Conservation (phyloP, 2,888 invertebrate species). For the Tolmerus cingulatus region DNA sequence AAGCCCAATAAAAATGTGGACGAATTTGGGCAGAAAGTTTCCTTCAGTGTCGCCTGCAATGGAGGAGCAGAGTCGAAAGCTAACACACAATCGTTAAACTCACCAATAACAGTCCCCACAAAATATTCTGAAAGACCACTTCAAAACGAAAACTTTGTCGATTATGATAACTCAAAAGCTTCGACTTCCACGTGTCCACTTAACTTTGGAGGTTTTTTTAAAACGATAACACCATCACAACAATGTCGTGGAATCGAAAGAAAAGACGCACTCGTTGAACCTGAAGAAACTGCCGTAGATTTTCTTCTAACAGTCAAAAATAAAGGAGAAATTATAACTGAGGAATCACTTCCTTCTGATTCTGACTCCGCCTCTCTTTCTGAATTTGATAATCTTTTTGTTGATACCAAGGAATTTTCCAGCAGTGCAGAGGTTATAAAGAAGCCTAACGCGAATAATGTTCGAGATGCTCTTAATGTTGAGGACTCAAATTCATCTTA, state of each 20-base stretch:
- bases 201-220: neutral
- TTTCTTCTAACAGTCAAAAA: neutral
- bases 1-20: neutral
- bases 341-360: neutral
- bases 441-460: neutral
- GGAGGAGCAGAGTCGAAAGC: neutral
- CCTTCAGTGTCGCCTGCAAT: neutral
- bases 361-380: neutral
- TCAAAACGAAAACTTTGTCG: neutral
- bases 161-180: neutral
- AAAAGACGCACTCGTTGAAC: neutral
- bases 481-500: neutral
- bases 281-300: constrained; percentile 22
- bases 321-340: neutral
- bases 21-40: neutral
- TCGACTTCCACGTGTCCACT: neutral
- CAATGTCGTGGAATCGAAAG: neutral
- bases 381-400: neutral
- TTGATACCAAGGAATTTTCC: neutral
- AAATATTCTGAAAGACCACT: neutral
- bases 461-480: neutral
- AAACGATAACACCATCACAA: neutral
- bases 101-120: neutral
- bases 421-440: neutral
- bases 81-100: neutral